These are phyloP conservation scores for Gasterosteus aculeatus DNA, from an alignment of 2,113 vertebrate species.

Conservation along the genomic window DNA sequence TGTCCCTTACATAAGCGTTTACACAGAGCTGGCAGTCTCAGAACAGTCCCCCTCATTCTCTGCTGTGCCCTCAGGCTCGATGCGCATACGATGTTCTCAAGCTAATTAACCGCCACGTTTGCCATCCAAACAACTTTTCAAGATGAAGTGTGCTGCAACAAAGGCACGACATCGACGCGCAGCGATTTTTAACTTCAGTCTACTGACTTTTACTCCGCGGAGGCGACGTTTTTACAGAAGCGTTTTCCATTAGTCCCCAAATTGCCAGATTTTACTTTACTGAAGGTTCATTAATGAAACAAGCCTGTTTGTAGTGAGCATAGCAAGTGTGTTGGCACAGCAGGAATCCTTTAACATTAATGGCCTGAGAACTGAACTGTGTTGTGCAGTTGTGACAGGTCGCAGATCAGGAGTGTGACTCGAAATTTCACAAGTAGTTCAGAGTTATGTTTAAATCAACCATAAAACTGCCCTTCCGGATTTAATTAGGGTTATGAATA, in stretches of 20 bases:
- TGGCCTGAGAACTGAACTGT: constrained; percentile 17
- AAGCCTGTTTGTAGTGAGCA: constrained; percentile 16
- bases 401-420: neutral
- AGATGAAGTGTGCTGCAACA: constrained; percentile 49
- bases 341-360: constrained; percentile 10
- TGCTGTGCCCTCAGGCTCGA: constrained; percentile 49
- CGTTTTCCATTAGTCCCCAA: constrained; percentile 7
- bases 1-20: constrained; percentile 66
- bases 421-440: neutral
- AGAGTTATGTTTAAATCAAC: neutral
- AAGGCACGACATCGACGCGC: constrained; percentile 12
- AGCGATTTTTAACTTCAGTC: constrained; percentile 34
- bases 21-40: constrained; percentile 45
- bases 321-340: constrained; percentile 9
- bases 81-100: constrained; percentile 55
- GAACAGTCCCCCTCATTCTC: constrained; percentile 51
- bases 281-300: constrained; percentile 24
- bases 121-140: constrained; percentile 56
- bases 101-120: constrained; percentile 63
- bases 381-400: constrained; percentile 12
- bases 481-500: constrained; percentile 1
- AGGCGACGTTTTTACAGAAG: neutral
- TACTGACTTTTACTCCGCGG: constrained; percentile 34
- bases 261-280: constrained; percentile 29
- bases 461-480: neutral